Evolutionary conservation across 1,140 invertebrate genomes (phyloP).

Genomic region (Zaprionus vittiger): DNA sequence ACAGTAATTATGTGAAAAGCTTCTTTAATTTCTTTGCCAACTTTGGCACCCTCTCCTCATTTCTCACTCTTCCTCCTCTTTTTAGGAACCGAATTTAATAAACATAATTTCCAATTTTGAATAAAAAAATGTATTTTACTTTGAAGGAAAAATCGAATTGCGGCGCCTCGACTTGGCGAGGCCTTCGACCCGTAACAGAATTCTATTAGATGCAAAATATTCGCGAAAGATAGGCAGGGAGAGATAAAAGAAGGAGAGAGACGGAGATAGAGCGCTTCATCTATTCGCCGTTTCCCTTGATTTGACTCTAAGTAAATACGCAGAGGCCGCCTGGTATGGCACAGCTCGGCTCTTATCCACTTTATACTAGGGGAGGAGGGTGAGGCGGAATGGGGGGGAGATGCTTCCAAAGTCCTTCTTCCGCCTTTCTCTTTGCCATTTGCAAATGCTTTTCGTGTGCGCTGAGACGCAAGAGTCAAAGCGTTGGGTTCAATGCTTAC

Average conservation of each 20-base stretch:
- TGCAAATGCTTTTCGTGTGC: constrained; percentile 70
- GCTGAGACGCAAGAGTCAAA: constrained; percentile 77
- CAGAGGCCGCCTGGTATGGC: background rate
- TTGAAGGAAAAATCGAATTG: background rate
- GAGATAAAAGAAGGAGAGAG: background rate
- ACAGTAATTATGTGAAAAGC: constrained; percentile 5
- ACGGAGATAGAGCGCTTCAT: constrained; percentile 6
- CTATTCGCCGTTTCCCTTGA: constrained; percentile 30
- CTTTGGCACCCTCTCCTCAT: background rate
- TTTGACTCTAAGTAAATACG: constrained; percentile 42
- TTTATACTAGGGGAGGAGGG: background rate
- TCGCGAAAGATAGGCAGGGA: background rate
- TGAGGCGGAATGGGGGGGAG: background rate
- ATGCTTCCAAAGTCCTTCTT: background rate
- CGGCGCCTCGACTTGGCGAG: background rate
- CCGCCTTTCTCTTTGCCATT: constrained; percentile 12
- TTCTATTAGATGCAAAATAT: constrained; percentile 2
- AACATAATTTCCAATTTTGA: constrained; percentile 2
- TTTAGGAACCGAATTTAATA: background rate
- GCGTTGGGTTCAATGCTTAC: constrained; percentile 74
- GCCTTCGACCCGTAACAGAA: background rate
- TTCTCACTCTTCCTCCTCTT: background rate
- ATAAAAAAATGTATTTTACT: background rate
- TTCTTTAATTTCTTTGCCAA: background rate
- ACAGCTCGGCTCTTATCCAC: background rate